Evolutionary conservation across 2,113 vertebrate genomes (phyloP).

Genomic region (Damaliscus lunatus): DNA sequence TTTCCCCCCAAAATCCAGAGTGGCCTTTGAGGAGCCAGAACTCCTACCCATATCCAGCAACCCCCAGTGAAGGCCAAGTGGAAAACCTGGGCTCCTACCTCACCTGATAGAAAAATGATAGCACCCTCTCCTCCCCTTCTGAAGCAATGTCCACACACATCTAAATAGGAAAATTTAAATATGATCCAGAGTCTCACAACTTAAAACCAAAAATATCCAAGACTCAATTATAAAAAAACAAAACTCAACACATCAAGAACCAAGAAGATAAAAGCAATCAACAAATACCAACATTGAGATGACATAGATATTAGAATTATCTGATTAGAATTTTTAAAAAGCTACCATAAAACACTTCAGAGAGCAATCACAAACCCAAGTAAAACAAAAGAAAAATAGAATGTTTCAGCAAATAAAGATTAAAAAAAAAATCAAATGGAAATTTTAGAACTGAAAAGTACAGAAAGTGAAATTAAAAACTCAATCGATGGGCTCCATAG

Average conservation of each 20-base stretch:
- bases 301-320: neutral
- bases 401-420: neutral
- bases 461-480: neutral
- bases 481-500: neutral
- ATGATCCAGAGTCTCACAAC: neutral
- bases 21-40: neutral
- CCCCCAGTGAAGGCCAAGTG: neutral
- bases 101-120: neutral
- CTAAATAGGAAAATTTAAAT: neutral
- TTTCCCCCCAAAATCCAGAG: neutral
- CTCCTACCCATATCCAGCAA: neutral
- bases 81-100: neutral
- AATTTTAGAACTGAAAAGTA: neutral
- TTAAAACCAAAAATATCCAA: neutral
- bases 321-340: neutral
- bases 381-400: neutral
- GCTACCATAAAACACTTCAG: neutral
- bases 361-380: neutral
- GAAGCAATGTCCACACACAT: neutral
- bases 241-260: neutral
- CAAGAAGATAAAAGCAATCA: neutral
- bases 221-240: neutral
- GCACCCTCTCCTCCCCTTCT: accelerated
- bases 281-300: neutral
- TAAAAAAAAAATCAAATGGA: neutral